Evolutionary conservation across 2,888 invertebrate species (phyloP).

Genomic region (Leucophora obtusa): DNA sequence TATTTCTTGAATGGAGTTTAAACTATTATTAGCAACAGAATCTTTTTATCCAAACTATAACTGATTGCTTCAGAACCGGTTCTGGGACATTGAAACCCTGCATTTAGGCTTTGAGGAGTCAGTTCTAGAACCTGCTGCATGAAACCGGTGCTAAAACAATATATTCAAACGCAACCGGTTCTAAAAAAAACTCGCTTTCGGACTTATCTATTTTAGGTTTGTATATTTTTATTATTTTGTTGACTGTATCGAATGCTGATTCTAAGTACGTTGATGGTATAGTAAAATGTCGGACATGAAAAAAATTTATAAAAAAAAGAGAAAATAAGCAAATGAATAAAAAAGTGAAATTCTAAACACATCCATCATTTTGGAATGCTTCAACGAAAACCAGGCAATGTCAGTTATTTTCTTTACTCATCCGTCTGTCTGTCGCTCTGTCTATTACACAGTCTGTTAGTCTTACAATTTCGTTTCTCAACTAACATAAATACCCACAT

Average conservation of each 20-base stretch:
- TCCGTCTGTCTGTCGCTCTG: slow-evolving; percentile 10
- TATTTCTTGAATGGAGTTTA: too few relatives aligned
- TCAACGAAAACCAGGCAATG: slow-evolving; percentile 17
- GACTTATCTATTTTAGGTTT: not conserved
- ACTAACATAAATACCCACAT: slow-evolving; percentile 57
- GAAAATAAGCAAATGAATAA: slow-evolving; percentile 37
- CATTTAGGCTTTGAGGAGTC: too few relatives aligned
- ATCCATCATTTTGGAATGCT: slow-evolving; percentile 57
- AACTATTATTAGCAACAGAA: too few relatives aligned
- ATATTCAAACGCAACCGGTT: too few relatives aligned
- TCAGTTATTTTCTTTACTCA: slow-evolving; percentile 4
- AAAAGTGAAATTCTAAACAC: slow-evolving; percentile 39
- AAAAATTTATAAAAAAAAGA: not conserved
- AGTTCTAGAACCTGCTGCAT: too few relatives aligned
- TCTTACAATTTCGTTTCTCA: slow-evolving; percentile 1
- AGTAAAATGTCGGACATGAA: slow-evolving; percentile 4
- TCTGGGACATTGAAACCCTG: too few relatives aligned
- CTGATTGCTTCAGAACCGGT: too few relatives aligned
- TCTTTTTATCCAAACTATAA: too few relatives aligned
- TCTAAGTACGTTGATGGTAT: not conserved
- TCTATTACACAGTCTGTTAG: not conserved
- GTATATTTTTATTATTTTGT: not conserved
- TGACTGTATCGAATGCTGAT: not conserved
- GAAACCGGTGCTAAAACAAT: too few relatives aligned
- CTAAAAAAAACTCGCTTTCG: too few relatives aligned